Evolutionary conservation across 2,797 vertebrate genomes (phyloP), one percentile per base, ranked within the genome.

Genomic region (Gymnocypris eckloni): DNA sequence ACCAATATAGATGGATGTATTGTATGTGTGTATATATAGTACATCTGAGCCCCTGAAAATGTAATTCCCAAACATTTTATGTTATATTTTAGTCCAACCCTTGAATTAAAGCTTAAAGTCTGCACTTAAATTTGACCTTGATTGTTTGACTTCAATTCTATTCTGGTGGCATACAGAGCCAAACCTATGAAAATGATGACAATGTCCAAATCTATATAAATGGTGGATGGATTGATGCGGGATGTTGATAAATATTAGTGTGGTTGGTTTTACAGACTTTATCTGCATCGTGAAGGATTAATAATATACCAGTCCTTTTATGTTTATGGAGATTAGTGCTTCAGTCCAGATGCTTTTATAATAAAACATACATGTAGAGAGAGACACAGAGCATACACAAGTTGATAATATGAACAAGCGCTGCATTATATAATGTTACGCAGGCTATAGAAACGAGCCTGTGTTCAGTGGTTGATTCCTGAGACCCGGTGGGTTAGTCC

Each of bases 401-500:
- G 50, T 18, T 33, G 45, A 33, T 6, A 45, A 11, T 20, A 33
- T 20, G 3, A 7, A 25, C 15, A 48, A 45, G 15, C 15, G 25
- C 10, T 48, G 22, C 6, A 16, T 72, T 16, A 16, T 48, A 9
- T 48, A 9, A 73, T 28, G 13, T n/a, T 48, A 25, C 28, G 28
- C 15, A 76, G 16, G 72, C 2, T 37, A 37, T 12, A 12, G 72
- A 64, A 64, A 5, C 28, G 59, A 15, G 4, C 12, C 11, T 13
- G 25, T 15, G n/a, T 61, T n/a, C 9, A 25, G 25, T 5, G n/a
- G 10, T 18, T 11, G 15, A 75, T 18, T 28, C 9, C 25, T 78
- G 52, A 43, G 54, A 61, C 48, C 37, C 7, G 18, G 70, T 39
- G 28, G 54, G 54, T 59, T 16, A 81, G 83, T 78, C 39, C 73